phyloP scores from a whole-genome alignment of 2,113 vertebrate species.

The Stictonetta naevosa region DNA sequence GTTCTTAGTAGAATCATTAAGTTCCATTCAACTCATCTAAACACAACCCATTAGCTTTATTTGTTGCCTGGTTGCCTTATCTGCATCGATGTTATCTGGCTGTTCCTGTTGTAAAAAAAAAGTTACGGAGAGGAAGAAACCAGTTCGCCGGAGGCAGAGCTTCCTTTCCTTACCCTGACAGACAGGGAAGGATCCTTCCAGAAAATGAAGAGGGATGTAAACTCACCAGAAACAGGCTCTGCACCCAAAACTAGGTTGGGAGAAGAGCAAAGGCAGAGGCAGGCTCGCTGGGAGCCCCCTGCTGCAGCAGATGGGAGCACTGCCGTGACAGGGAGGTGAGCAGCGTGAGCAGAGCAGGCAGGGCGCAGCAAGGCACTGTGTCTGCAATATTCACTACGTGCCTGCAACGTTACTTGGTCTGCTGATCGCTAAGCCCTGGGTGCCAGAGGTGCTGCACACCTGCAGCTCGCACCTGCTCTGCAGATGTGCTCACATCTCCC shows the following conservation, averaged over 20 bases:
- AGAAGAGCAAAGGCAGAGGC: background rate
- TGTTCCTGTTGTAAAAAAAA: constrained; percentile 18
- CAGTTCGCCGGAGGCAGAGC: background rate
- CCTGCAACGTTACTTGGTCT: background rate
- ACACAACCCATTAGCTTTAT: constrained; percentile 41
- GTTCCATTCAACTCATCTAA: constrained; percentile 2
- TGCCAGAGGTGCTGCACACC: background rate
- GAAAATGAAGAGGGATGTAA: background rate
- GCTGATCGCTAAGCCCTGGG: rapidly evolving
- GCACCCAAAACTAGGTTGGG: rapidly evolving
- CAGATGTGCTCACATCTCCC: background rate
- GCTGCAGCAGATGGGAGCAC: rapidly evolving
- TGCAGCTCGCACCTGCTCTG: background rate
- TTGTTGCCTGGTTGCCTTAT: constrained; percentile 63
- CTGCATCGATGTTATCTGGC: background rate
- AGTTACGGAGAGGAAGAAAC: background rate
- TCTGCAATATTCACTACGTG: too few relatives aligned
- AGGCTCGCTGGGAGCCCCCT: rapidly evolving
- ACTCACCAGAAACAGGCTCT: background rate
- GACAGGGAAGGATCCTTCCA: background rate
- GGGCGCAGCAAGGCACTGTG: background rate
- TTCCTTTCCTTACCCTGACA: background rate
- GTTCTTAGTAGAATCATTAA: constrained; percentile 36
- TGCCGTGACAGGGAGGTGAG: rapidly evolving
- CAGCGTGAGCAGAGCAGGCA: rapidly evolving